These are phyloP conservation scores for Trachymyrmex septentrionalis DNA, from an alignment of 1,140 invertebrate genomes.

Conservation along the genomic window DNA sequence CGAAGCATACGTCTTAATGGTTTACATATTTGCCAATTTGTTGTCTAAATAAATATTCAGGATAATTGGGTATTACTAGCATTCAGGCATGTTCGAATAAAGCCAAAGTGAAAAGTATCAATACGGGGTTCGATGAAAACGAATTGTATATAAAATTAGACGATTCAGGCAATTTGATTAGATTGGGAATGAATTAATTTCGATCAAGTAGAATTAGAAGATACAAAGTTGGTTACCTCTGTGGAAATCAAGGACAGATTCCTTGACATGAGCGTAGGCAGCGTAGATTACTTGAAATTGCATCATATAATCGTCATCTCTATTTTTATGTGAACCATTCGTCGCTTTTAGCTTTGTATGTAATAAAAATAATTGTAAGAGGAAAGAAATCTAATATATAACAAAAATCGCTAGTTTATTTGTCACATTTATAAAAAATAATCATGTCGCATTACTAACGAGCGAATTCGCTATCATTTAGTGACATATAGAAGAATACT, in stretches of 20 bases:
- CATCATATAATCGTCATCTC: background rate
- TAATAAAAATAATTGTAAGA: background rate
- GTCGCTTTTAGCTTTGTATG: background rate
- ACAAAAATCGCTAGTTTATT: background rate
- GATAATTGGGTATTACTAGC: conserved; percentile 55
- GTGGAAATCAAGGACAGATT: conserved; percentile 58
- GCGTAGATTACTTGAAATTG: background rate
- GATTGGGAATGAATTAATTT: conserved; percentile 74
- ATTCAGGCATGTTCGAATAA: conserved; percentile 36
- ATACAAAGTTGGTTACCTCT: conserved; percentile 68
- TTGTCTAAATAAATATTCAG: conserved; percentile 49
- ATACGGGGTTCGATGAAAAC: conserved; percentile 56
- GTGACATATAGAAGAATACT: conserved; percentile 29
- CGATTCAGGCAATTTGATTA: conserved; percentile 73
- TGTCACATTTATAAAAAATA: background rate
- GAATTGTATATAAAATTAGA: conserved; percentile 73
- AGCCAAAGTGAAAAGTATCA: conserved; percentile 24
- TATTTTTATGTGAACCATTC: background rate
- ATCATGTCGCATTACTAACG: background rate
- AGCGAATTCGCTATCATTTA: background rate
- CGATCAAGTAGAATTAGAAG: conserved; percentile 63
- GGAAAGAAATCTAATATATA: background rate
- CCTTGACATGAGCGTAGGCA: conserved; percentile 28
- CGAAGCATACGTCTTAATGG: background rate
- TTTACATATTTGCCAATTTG: conserved; percentile 14